Evolutionary conservation across 2,888 invertebrate species (phyloP), one percentile per base, ranked within the genome.

Genomic region (Amphipyra tragopoginis): DNA sequence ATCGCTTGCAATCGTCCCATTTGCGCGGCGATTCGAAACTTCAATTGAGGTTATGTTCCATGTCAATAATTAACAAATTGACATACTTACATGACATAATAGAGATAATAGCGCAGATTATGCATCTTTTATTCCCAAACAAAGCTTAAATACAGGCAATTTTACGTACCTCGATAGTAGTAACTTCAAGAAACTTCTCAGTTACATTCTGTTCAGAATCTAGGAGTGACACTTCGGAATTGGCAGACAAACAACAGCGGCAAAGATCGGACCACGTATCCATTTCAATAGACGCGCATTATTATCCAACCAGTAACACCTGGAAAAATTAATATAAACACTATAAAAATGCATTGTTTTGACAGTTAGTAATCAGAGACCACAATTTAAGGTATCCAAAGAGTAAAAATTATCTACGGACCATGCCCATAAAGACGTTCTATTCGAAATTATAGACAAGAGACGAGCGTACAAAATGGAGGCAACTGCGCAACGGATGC

Each of bases 381-480:
- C 85, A 92, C 85, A 89, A 86, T 29, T 29, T 85, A 89, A 83
- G 75, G 79, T 84, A 86, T 89, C 93, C 94, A 94, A 93, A 94
- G 94, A 94, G 93, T 90, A 93, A 90, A 90, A 91, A 93, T 94
- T 93, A 95, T 95, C 95, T 94, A 95, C 95, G 93, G 94, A 92
- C 92, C 93, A 87, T 91, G 89, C 86, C 90, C 94, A 93, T 93
- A 94, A 93, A 93, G 89, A 88, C 89, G 87, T 91, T 90, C 93
- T 93, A 94, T 92, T 89, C 86, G 60, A 89, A 92, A 91, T 90
- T 90, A 93, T 94, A 94, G 94, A 95, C 94, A 93, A 93, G 89
- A 90, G 88, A 90, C 85, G 84, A 85, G 84, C 82, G 82, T 82
- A 80, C 86, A 92, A 93, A 91, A 93, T 94, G 93, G 94, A 90